A percentile compares a stretch with the other conserved stretches of the same genome.
Conservation (phyloP, 1,140 invertebrate genomes). For the Trinorchestia longiramus region DNA sequence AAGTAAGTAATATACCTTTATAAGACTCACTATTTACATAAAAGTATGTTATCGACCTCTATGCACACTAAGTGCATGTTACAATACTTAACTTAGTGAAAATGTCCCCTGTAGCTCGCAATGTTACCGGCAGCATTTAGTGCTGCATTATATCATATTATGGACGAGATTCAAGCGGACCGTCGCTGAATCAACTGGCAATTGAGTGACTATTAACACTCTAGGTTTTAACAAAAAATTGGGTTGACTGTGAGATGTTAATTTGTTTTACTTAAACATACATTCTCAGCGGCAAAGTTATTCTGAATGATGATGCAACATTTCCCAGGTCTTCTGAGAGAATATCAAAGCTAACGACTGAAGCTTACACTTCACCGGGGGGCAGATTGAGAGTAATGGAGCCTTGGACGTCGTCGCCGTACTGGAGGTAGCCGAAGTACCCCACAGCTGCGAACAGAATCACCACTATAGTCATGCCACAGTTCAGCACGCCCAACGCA, state of each 20-base stretch:
- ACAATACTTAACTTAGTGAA: background rate
- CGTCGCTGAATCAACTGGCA: background rate
- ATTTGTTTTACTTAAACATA: too few species aligned
- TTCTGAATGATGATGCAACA: background rate
- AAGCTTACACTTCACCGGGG: constrained; percentile 76
- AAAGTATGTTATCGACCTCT: background rate
- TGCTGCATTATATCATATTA: background rate
- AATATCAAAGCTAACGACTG: background rate
- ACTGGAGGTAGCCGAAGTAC: constrained; percentile 91
- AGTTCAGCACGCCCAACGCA: constrained; percentile 87
- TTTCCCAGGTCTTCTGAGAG: background rate
- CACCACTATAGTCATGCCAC: constrained; percentile 87
- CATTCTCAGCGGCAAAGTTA: background rate
- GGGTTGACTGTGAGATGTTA: background rate
- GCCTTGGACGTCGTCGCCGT: constrained; percentile 78
- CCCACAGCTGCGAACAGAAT: constrained; percentile 85
- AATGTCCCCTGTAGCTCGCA: background rate
- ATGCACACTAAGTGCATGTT: background rate
- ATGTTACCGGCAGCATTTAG: background rate
- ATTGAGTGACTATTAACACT: background rate
- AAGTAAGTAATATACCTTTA: background rate
- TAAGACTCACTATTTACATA: background rate
- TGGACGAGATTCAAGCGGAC: background rate
- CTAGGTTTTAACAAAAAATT: background rate
- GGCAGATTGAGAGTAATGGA: constrained; percentile 86